Base-by-base conservation (phyloP, 2,113 vertebrate genomes). In the Macquaria australasica region DNA sequence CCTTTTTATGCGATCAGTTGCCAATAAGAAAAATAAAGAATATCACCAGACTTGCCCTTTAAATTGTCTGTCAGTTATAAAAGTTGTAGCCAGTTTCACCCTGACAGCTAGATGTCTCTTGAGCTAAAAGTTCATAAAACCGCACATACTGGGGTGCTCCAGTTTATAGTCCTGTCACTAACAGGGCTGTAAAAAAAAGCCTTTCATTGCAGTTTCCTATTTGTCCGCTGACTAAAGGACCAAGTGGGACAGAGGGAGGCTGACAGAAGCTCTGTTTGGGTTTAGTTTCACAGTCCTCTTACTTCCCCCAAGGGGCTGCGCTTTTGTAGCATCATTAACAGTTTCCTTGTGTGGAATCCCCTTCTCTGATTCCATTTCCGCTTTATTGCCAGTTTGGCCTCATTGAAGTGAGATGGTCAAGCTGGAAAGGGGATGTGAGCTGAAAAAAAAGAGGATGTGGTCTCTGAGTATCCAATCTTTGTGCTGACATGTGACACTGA, bases 341-440 rank as follows among this genome's bases (percentile, higher is more conserved):
- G 86, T 73, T 88, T 93, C 84, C 83, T 82, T 25, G 79, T 69
- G 85, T 85, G 89, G 87, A 92, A 90, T 91, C 87, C 91, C 90
- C 90, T 73, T 43, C 81, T 90, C 87, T 89, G 82, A 91, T 90
- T 90, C 89, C 28, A 78, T 91, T 94, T 94, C 89, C 41, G 62
- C 86, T 91, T 91, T 89, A 82, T 59, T 59, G 76, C 84, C 86
- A 83, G 82, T 88, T 83, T 70, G 84, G 82, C 71, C 80, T 86
- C 45, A 75, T 81, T 88, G 75, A 88, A 85, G 84, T 63, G 90
- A 73, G 84, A 86, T 78, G 87, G 82, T 89, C 90, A 89, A 87
- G 77, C 79, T 87, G 87, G 81, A 95, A 96, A 94, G 93, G 90
- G 93, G 95, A 95, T 92, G 91, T 95, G 93, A 94, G 93, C 79